Evolutionary conservation across 2,888 invertebrate genomes (phyloP).

Genomic region (Sesia bembeciformis): DNA sequence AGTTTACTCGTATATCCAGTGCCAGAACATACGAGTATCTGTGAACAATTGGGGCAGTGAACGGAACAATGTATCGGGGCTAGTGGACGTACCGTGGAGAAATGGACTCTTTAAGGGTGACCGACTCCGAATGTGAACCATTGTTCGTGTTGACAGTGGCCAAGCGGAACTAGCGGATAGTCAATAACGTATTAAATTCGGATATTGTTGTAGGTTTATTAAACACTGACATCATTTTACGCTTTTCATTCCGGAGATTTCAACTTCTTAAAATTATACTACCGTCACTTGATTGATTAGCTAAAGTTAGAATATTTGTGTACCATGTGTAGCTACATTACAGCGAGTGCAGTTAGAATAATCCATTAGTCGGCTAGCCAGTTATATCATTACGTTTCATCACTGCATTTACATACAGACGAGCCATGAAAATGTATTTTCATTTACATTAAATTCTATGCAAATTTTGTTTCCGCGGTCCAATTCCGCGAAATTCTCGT

Average conservation of each 20-base stretch:
- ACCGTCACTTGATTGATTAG: too few relatives aligned
- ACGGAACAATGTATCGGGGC: slow-evolving; percentile 14
- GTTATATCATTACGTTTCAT: slow-evolving; percentile 51
- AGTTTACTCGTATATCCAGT: not conserved
- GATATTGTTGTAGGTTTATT: not conserved
- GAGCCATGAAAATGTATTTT: slow-evolving; percentile 42
- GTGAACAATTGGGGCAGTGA: slow-evolving; percentile 6
- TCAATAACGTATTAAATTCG: slow-evolving; percentile 12
- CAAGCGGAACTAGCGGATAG: slow-evolving; percentile 23
- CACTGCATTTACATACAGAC: slow-evolving; percentile 48
- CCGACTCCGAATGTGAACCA: slow-evolving; percentile 28
- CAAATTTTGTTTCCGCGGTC: slow-evolving; percentile 19
- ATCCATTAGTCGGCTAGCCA: slow-evolving; percentile 36
- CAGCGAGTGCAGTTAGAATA: slow-evolving; percentile 25
- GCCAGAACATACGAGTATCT: not conserved
- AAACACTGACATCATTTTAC: too few relatives aligned
- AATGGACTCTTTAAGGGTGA: slow-evolving; percentile 30
- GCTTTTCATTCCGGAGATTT: too few relatives aligned
- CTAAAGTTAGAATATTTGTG: too few relatives aligned
- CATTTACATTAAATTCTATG: slow-evolving; percentile 46
- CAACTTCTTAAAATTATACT: too few relatives aligned
- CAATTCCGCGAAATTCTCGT: slow-evolving; percentile 10
- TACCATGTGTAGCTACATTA: too few relatives aligned
- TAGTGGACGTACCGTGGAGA: slow-evolving; percentile 24
- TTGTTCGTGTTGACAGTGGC: slow-evolving; percentile 23